A percentile compares a stretch with the other conserved stretches of the same genome.
phyloP scores from a whole-genome alignment of 2,797 vertebrate genomes.

The Cyclura pinguis region DNA sequence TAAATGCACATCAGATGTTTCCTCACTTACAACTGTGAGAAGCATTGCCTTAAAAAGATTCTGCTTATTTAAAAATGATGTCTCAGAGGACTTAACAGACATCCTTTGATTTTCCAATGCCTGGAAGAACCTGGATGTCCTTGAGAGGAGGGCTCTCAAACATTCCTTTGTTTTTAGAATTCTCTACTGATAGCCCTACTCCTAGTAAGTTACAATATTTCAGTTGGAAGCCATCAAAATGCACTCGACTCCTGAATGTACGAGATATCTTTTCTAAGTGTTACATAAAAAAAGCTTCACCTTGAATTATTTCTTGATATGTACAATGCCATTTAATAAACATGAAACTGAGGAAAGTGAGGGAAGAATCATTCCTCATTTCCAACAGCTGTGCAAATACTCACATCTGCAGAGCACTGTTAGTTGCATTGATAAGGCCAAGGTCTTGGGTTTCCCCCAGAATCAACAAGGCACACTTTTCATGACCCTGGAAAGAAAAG shows the following conservation, averaged over 20 bases:
- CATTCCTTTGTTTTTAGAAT: neutral
- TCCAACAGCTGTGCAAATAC: slow-evolving; percentile 71
- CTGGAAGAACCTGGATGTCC: no score
- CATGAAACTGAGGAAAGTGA: neutral
- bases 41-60: neutral
- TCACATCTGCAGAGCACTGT: slow-evolving; percentile 95
- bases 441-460: slow-evolving; percentile 93
- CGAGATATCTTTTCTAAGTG: neutral
- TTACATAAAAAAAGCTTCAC: neutral
- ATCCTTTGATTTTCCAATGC: neutral
- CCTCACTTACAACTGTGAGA: neutral
- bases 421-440: slow-evolving; percentile 95
- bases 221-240: neutral
- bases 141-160: neutral
- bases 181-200: neutral
- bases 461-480: slow-evolving; percentile 98
- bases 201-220: neutral
- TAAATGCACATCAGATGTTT: neutral
- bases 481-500: slow-evolving; percentile 86
- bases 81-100: neutral
- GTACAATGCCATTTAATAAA: neutral
- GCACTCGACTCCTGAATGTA: neutral
- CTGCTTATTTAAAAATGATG: neutral
- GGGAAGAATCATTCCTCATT: neutral
- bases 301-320: neutral